A percentile compares a stretch with the other conserved stretches of the same genome.
phyloP scores from a whole-genome alignment of 2,797 vertebrate genomes.

The Momotus momota region DNA sequence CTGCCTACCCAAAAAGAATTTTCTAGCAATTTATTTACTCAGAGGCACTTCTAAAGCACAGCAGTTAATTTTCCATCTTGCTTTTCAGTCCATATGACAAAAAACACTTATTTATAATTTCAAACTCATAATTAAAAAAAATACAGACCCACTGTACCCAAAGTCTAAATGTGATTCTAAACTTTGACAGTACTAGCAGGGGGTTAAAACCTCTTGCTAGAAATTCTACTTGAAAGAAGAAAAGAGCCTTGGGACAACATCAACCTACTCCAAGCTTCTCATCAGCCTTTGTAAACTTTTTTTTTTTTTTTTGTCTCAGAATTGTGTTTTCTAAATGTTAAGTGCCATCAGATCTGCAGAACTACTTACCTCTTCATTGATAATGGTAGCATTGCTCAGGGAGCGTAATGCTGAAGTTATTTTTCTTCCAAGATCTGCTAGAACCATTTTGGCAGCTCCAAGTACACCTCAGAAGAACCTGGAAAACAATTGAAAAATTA shows the following conservation, averaged over 20 bases:
- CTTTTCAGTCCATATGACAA: neutral
- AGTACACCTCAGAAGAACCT: slow-evolving; percentile 55
- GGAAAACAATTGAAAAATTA: neutral
- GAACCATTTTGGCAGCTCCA: slow-evolving; percentile 89
- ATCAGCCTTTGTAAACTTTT: neutral
- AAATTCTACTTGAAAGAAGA: neutral
- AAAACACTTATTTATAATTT: neutral
- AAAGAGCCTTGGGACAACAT: neutral
- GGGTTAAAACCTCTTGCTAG: neutral
- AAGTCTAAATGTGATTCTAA: neutral
- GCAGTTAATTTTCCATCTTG: neutral
- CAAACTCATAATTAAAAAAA: neutral
- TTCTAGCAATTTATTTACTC: neutral
- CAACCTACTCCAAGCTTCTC: neutral
- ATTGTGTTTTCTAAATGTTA: neutral
- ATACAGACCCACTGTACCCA: neutral
- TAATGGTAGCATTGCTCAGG: slow-evolving; percentile 98
- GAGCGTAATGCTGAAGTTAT: slow-evolving; percentile 97
- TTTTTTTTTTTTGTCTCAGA: neutral
- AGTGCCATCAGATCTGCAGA: neutral
- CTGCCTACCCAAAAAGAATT: neutral
- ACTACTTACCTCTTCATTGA: slow-evolving; percentile 92
- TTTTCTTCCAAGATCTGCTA: slow-evolving; percentile 97
- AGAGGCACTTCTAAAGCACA: neutral
- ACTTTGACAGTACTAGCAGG: neutral